Base-by-base conservation (phyloP, 2,888 invertebrate species). In the Bhutanitis thaidina region DNA sequence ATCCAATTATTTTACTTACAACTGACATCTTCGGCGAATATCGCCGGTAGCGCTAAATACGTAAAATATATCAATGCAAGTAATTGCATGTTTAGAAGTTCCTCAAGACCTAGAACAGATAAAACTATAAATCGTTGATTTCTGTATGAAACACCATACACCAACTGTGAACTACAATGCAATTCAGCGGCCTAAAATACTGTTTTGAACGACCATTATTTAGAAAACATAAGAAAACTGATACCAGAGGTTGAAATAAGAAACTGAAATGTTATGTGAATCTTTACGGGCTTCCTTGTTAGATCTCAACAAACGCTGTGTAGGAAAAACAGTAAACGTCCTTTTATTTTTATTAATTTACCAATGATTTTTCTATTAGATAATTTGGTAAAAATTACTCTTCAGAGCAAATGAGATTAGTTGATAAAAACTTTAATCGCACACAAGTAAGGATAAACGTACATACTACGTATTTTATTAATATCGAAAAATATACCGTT, bases 11-110 rank as follows among this genome's bases (percentile, higher is more conserved):
- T 36, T 45, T 53, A 86, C 88, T 88, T 62, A 88, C 88, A 88
- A 62, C 85, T 88, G 3, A 86, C 80, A 47, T 88, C 88, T 53
- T 88, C 88, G 7, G 83, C 79, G 41, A 65, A 66, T 32, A 71
- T 62, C 0, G 69, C 64, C 4, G 80, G 72, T 16, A 78, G 32
- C 36, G 72, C 59, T 25, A 77, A 49, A 57, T 71, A 79, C 1
- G 74, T 43, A 15, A 79, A 57, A 45, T 77, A 68, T 49, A 80
- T 32, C 1, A 84, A 35, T 7, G 60, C 61, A 49, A 59, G 59
- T 36, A 73, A 54, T 58, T 77, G 69, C 83, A 86, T 86, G 59
- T 67, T 78, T 30, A 66, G 14, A 7, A 43, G 20, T 43, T 36
- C 43, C 10, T 39, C 43, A 38, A 15, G 43, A 47, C 47, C 65